phyloP scores from a whole-genome alignment of 2,797 vertebrate genomes.

The Pangasius djambal region DNA sequence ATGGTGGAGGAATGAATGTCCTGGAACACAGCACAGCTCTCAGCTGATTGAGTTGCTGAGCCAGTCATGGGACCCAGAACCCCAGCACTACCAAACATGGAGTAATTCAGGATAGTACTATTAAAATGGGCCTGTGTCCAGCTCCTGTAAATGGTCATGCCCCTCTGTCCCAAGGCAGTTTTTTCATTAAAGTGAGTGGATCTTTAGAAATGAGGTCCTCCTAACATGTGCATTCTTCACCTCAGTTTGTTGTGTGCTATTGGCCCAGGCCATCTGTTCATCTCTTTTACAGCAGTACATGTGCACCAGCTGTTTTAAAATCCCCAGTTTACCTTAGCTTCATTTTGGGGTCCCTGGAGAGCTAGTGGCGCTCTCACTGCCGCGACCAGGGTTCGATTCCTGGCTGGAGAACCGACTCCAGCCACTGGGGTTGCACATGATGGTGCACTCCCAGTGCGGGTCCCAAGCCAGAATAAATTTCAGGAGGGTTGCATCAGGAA shows the following conservation, averaged over 20 bases:
- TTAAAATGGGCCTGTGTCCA: constrained; percentile 16
- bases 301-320: not conserved
- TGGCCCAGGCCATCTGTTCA: not conserved
- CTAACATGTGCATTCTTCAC: not conserved
- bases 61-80: constrained; percentile 58
- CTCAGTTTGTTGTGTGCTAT: no score
- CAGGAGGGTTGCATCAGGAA: no score
- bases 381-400: no score
- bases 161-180: not conserved
- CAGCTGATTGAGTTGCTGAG: constrained; percentile 69
- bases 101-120: constrained; percentile 11
- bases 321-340: not conserved
- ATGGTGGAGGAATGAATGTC: constrained; percentile 53
- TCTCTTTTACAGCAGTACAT: not conserved
- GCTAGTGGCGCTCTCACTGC: no score
- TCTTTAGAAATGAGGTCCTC: not conserved
- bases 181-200: constrained; percentile 20
- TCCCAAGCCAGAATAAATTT: no score
- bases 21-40: constrained; percentile 52
- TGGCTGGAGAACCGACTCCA: no score
- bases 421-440: no score
- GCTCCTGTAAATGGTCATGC: not conserved
- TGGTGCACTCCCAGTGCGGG: no score
- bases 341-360: not conserved
- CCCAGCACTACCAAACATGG: constrained; percentile 22